Conservation (phyloP, 2,888 invertebrate species). For the Morpho deidamia region DNA sequence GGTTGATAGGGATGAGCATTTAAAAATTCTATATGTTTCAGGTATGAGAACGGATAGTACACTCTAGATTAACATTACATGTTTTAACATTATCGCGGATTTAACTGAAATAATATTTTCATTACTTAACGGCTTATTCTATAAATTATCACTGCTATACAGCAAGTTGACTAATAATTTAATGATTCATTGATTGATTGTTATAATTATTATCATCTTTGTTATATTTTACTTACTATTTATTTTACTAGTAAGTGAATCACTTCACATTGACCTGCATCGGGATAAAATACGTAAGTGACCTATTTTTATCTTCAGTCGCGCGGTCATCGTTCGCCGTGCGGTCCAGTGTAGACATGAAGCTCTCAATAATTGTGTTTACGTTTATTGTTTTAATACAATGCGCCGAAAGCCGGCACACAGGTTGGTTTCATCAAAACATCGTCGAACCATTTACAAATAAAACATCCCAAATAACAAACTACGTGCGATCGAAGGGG, state of each 20-base stretch:
- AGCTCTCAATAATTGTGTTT: constrained; percentile 40
- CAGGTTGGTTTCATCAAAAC: constrained; percentile 48
- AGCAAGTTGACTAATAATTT: too few species aligned
- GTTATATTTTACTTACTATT: not conserved
- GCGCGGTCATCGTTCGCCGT: constrained; percentile 23
- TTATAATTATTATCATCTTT: too few species aligned
- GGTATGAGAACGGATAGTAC: too few species aligned
- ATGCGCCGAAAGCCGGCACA: constrained; percentile 39
- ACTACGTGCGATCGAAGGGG: constrained; percentile 54
- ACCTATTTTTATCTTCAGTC: constrained; percentile 44
- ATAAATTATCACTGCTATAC: too few species aligned
- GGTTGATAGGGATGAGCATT: too few species aligned
- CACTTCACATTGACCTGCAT: constrained; percentile 3
- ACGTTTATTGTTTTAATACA: constrained; percentile 39
- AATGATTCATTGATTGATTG: too few species aligned
- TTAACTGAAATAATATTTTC: not conserved
- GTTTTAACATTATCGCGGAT: too few species aligned
- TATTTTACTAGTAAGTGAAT: not conserved
- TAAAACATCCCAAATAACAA: constrained; percentile 47
- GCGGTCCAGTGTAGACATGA: constrained; percentile 38
- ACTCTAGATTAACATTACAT: too few species aligned
- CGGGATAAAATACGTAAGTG: constrained; percentile 42
- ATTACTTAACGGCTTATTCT: not conserved
- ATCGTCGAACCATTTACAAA: constrained; percentile 52
- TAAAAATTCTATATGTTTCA: too few species aligned